Conservation (phyloP, 2,888 invertebrate genomes). For the Mactromeris polynyma region DNA sequence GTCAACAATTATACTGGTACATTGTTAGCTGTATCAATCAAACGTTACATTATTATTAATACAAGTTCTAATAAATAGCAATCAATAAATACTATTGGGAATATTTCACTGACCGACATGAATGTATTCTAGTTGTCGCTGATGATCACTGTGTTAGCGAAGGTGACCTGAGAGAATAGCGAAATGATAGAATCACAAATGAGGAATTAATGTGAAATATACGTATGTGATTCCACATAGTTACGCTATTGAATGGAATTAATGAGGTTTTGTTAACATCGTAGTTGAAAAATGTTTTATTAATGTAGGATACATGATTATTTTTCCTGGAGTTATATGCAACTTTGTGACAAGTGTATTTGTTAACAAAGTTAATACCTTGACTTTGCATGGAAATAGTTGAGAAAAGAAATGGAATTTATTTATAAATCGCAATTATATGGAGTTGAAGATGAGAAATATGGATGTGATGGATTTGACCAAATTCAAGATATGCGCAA, state of each 20-base stretch:
- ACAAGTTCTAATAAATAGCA: background rate
- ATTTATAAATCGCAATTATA: too few relatives aligned
- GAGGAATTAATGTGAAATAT: slow-evolving; percentile 4
- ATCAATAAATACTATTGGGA: background rate
- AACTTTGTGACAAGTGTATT: too few relatives aligned
- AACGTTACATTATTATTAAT: too few relatives aligned
- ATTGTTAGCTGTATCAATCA: background rate
- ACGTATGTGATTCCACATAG: background rate
- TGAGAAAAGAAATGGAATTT: too few relatives aligned
- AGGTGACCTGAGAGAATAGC: background rate
- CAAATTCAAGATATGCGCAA: too few relatives aligned
- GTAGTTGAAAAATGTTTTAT: too few relatives aligned
- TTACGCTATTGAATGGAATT: background rate
- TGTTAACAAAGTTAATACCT: too few relatives aligned
- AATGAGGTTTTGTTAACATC: background rate
- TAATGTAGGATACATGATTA: too few relatives aligned
- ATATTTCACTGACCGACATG: background rate
- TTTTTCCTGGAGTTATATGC: too few relatives aligned
- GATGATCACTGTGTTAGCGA: background rate
- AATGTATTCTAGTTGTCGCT: background rate
- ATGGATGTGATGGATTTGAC: too few relatives aligned
- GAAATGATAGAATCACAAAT: background rate
- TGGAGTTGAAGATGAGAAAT: too few relatives aligned
- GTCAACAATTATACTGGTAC: background rate
- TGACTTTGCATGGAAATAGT: too few relatives aligned